phyloP scores from a whole-genome alignment of 1,140 invertebrate genomes.

The Geopemphigus sp. region DNA sequence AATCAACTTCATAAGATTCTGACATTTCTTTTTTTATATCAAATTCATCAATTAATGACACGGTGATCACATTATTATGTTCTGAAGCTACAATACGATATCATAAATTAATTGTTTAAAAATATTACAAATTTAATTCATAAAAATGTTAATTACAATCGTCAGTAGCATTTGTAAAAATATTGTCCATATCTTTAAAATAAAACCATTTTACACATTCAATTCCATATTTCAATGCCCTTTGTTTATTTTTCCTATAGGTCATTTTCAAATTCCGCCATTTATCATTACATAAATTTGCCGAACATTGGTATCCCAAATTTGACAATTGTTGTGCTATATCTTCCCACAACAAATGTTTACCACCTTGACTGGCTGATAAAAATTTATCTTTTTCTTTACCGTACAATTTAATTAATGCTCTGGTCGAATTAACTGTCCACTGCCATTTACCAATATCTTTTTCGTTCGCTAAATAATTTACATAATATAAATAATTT shows the following conservation, averaged over 20 bases:
- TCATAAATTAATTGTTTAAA: neutral
- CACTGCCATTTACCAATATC: neutral
- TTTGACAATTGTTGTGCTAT: conserved; percentile 2
- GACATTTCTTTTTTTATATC: conserved; percentile 8
- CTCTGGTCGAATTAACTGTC: conserved; percentile 7
- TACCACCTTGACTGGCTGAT: neutral
- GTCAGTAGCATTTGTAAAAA: neutral
- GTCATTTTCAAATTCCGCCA: conserved; percentile 45
- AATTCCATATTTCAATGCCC: conserved; percentile 8
- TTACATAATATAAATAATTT: neutral
- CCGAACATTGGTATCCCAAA: conserved; percentile 7
- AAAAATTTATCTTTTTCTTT: conserved; percentile 15
- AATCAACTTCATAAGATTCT: neutral
- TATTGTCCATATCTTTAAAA: conserved; percentile 36
- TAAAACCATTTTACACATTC: conserved; percentile 7
- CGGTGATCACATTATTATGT: conserved; percentile 12
- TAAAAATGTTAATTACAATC: neutral
- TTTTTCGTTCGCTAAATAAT: neutral
- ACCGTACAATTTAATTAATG: conserved; percentile 11
- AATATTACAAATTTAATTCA: neutral
- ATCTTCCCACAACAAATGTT: conserved; percentile 39
- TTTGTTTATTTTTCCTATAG: conserved; percentile 27
- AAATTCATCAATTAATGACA: neutral
- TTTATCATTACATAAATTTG: conserved; percentile 37
- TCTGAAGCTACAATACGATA: conserved; percentile 6